Conservation (phyloP, 1,140 invertebrate genomes). For the Geopemphigus sp. region DNA sequence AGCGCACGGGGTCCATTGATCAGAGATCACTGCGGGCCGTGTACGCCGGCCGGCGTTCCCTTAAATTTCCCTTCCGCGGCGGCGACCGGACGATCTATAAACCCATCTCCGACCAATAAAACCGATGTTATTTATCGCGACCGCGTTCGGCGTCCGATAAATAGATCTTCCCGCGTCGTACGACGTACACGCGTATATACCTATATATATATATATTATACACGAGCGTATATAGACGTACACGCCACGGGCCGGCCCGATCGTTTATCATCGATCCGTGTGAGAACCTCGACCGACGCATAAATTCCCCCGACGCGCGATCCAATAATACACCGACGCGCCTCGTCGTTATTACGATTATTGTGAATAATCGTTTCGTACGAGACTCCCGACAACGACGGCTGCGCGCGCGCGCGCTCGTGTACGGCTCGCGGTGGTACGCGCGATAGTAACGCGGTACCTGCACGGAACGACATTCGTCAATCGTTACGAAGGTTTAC, state of each 20-base stretch:
- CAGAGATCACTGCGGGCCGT: not conserved
- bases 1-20: not conserved
- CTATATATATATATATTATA: not conserved
- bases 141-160: slow-evolving; percentile 25
- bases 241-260: slow-evolving; percentile 7
- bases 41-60: not conserved
- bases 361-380: not conserved
- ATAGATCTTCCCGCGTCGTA: not conserved
- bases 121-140: slow-evolving; percentile 33
- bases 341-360: not conserved
- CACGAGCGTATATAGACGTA: not conserved
- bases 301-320: not conserved
- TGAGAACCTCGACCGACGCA: slow-evolving; percentile 15
- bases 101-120: slow-evolving; percentile 27
- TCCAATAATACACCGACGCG: slow-evolving; percentile 7
- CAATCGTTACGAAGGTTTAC: too few species aligned
- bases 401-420: too few species aligned
- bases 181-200: not conserved
- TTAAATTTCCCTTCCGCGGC: slow-evolving; percentile 1
- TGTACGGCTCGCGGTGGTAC: too few species aligned
- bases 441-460: too few species aligned
- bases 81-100: slow-evolving; percentile 5
- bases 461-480: too few species aligned
- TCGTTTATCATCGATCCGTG: slow-evolving; percentile 43
- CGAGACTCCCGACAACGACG: not conserved